These are phyloP conservation scores for Drosophila pseudoananassae DNA, from an alignment of 1,140 invertebrate genomes.

Conservation along the genomic window DNA sequence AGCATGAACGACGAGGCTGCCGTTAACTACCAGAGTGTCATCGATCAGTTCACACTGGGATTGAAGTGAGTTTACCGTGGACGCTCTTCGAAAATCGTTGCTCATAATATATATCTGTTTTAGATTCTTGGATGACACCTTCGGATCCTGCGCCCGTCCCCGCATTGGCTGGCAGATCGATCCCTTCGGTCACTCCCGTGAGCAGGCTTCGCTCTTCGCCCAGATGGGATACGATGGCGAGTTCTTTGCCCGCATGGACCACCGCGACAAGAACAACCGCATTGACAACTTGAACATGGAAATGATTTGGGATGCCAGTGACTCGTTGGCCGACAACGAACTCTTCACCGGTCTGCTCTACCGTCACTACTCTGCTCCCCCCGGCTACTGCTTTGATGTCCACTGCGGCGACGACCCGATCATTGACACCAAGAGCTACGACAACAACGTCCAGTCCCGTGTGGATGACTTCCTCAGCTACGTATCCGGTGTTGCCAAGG, in stretches of 20 bases:
- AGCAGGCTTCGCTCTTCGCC: slow-evolving; percentile 93
- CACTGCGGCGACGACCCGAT: slow-evolving; percentile 93
- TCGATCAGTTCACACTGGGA: slow-evolving; percentile 96
- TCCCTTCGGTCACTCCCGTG: slow-evolving; percentile 95
- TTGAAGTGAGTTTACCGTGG: slow-evolving; percentile 86
- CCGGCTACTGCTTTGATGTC: slow-evolving; percentile 96
- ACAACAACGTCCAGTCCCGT: slow-evolving; percentile 89
- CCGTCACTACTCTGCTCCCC: slow-evolving; percentile 92
- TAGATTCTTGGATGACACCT: slow-evolving; percentile 90
- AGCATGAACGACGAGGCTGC: slow-evolving; percentile 97
- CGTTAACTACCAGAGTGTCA: slow-evolving; percentile 96
- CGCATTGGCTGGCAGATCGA: slow-evolving; percentile 97
- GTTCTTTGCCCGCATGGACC: slow-evolving; percentile 95
- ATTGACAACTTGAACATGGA: slow-evolving; percentile 85
- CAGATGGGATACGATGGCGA: slow-evolving; percentile 94
- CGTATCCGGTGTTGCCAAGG: slow-evolving; percentile 84
- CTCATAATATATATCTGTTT: background rate
- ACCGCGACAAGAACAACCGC: slow-evolving; percentile 91
- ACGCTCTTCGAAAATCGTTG: background rate
- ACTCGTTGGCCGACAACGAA: slow-evolving; percentile 86
- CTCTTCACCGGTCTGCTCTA: slow-evolving; percentile 90
- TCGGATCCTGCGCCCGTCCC: slow-evolving; percentile 93
- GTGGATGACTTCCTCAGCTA: slow-evolving; percentile 87
- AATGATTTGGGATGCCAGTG: slow-evolving; percentile 86
- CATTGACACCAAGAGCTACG: slow-evolving; percentile 89